Conservation (phyloP, 2,113 vertebrate genomes). For the Fregata magnificens region DNA sequence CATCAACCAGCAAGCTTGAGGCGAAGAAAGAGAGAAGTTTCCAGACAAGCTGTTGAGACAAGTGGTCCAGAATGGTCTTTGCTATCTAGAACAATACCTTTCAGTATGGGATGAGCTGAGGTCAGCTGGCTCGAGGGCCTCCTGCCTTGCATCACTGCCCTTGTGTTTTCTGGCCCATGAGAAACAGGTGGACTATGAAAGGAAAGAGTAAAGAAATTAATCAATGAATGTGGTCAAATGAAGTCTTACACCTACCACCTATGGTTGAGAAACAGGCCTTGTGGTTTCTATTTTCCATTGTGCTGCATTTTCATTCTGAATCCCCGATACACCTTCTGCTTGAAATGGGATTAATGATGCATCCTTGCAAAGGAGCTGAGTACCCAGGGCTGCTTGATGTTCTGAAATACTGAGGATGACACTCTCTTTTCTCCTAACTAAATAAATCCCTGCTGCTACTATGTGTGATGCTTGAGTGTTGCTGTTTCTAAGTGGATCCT, state of each 20-base stretch:
- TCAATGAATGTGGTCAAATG: neutral
- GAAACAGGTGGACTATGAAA: slow-evolving; percentile 4
- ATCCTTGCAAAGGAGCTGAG: neutral
- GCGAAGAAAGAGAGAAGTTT: neutral
- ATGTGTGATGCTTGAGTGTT: neutral
- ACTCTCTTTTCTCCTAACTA: neutral
- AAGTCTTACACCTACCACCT: neutral
- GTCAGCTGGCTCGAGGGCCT: slow-evolving; percentile 15
- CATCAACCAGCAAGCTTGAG: neutral
- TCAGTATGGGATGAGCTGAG: slow-evolving; percentile 78
- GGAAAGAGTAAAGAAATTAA: neutral
- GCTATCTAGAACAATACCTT: slow-evolving; percentile 73
- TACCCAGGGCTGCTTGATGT: neutral
- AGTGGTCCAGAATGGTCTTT: neutral
- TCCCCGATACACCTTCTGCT: neutral
- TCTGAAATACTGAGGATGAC: neutral
- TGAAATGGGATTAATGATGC: neutral
- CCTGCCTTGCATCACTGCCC: neutral
- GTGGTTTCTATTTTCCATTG: neutral
- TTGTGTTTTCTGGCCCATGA: neutral
- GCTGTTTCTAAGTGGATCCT: neutral
- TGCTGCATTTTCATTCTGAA: neutral
- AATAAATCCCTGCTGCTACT: neutral
- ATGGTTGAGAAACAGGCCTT: neutral
- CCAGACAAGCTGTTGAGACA: neutral